Percentiles rank a stretch among this genome's conserved stretches.
phyloP scores from a whole-genome alignment of 2,888 invertebrate species.

The Ophion costatus region DNA sequence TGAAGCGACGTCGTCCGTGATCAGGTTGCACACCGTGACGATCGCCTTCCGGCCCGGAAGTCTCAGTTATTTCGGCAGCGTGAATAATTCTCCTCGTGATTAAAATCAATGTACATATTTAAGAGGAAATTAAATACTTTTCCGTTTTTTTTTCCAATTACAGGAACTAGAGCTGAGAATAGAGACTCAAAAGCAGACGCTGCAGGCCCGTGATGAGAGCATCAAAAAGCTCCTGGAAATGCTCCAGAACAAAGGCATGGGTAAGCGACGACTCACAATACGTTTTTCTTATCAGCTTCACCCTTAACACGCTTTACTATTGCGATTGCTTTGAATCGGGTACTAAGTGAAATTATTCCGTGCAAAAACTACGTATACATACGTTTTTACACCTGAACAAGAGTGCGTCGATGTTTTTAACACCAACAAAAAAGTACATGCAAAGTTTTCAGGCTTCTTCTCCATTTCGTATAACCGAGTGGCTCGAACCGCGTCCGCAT shows the following conservation, averaged over 20 bases:
- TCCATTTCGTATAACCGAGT: not conserved
- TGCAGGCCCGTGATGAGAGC: conserved; percentile 98
- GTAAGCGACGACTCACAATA: conserved; percentile 86
- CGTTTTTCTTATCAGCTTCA: not conserved
- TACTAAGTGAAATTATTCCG: not conserved
- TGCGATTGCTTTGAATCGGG: not conserved
- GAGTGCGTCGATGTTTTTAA: not conserved
- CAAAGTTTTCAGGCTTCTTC: not conserved
- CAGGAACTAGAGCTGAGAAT: conserved; percentile 98
- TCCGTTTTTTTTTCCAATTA: conserved; percentile 74
- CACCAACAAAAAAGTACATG: not conserved
- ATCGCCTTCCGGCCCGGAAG: conserved; percentile 38
- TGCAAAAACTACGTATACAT: not conserved
- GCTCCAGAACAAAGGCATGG: conserved; percentile 98
- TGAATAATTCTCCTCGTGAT: not conserved
- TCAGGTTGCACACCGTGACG: conserved; percentile 35
- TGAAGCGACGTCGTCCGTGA: conserved; percentile 21
- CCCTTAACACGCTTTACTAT: not conserved
- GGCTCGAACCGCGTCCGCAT: not conserved
- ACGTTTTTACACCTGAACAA: not conserved
- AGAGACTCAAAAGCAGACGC: conserved; percentile 98
- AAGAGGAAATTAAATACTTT: not conserved
- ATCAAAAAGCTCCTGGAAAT: conserved; percentile 99
- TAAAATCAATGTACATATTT: conserved; percentile 1
- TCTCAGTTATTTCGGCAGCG: conserved; percentile 22